A percentile compares a stretch with the other conserved stretches of the same genome.
phyloP scores from a whole-genome alignment of 1,140 invertebrate species.

The Drosophila parabipectinata region DNA sequence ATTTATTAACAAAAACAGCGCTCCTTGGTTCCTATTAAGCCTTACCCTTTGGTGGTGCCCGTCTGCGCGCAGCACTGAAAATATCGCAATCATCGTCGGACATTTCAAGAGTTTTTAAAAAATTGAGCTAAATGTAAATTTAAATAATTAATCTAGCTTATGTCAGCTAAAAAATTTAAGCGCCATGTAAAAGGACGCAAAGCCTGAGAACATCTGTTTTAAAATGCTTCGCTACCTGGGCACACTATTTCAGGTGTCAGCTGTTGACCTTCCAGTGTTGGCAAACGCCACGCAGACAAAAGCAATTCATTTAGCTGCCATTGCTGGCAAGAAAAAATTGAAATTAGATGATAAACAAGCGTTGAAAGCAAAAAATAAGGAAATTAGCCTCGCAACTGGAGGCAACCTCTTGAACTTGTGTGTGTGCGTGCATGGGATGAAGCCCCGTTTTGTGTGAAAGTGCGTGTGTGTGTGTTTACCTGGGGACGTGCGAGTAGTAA shows the following conservation, averaged over 20 bases:
- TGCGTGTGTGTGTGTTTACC: constrained; percentile 17
- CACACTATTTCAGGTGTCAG: constrained; percentile 11
- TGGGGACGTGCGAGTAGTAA: constrained; percentile 14
- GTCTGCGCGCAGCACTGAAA: constrained; percentile 38
- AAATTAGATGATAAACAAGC: constrained; percentile 12
- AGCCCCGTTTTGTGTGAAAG: neutral
- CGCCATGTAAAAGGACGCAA: constrained; percentile 1
- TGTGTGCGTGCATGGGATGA: neutral
- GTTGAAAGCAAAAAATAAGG: neutral
- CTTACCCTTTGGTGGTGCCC: constrained; percentile 26
- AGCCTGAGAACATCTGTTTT: neutral
- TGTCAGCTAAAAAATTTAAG: constrained; percentile 7
- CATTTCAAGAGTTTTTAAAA: constrained; percentile 8
- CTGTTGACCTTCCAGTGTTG: constrained; percentile 37
- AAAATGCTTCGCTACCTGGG: neutral
- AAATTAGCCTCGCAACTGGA: constrained; percentile 10
- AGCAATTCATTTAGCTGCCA: constrained; percentile 39
- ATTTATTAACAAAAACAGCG: neutral
- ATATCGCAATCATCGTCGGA: constrained; percentile 67
- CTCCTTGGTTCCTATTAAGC: too few species aligned
- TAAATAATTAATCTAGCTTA: too few species aligned
- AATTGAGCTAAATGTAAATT: constrained; percentile 4
- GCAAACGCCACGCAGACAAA: constrained; percentile 30
- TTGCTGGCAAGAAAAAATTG: constrained; percentile 20
- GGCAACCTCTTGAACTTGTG: neutral